Base-by-base conservation (phyloP, 2,888 invertebrate genomes). In the Nemotelus nigrinus region DNA sequence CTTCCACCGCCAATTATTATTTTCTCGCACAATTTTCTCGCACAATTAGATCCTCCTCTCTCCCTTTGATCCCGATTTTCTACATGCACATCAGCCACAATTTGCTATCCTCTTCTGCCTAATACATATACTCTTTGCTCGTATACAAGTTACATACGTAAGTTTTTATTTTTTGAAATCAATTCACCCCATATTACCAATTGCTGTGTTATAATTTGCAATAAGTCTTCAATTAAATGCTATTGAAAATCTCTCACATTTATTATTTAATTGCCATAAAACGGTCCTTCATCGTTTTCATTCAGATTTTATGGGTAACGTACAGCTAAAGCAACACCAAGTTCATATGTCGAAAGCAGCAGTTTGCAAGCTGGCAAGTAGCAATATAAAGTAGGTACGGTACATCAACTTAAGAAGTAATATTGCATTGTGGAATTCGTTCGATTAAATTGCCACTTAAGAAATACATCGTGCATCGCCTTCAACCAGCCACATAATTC, bases 181-280 rank as follows among this genome's bases (percentile, higher is more conserved):
- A 65, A 65, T 65, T 45, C 25, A 25, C 58, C 4, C 25, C n/a
- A 43, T 45, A 45, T 65, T 65, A 25, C 25, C 65, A 65, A 65
- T 65, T 65, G n/a, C 65, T 65, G 3, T 10, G 65, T 65, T 45
- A 65, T 65, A n/a, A 65, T 65, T 65, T 41, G 65, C 65, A 65
- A 65, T 65, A 47, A 65, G 65, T 65, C 65, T 65, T 65, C 65
- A 65, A 65, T 65, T 65, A 65, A 65, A 65, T 65, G 65, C 65
- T 45, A 45, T 65, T 65, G 45, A 65, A 65, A 65, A 65, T 65
- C 65, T 65, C 65, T 65, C 65, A 65, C 65, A 65, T 65, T 65
- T 65, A 65, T 65, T 65, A 65, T 65, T 65, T 65, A 65, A 65
- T 65, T 65, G 65, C 45, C 43, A 65, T 65, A 47, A 65, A 65